These are phyloP conservation scores for Pogonocherus hispidulus DNA, from an alignment of 2,888 invertebrate genomes.

Conservation along the genomic window DNA sequence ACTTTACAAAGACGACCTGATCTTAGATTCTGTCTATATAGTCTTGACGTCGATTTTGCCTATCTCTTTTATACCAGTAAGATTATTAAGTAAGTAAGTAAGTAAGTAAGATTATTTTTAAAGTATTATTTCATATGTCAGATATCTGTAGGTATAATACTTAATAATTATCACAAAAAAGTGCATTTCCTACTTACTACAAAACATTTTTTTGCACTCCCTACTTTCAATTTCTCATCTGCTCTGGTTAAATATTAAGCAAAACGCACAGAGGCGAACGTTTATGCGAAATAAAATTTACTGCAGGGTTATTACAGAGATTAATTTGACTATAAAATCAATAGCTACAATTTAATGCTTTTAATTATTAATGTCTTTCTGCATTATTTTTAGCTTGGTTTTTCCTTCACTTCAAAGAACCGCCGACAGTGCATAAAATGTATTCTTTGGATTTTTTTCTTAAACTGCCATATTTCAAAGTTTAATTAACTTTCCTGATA, in stretches of 20 bases:
- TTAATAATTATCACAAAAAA: neutral
- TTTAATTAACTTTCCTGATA: slow-evolving; percentile 9
- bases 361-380: slow-evolving; percentile 31
- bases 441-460: slow-evolving; percentile 5
- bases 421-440: slow-evolving; percentile 16
- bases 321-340: slow-evolving; percentile 38
- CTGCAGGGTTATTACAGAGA: slow-evolving; percentile 24
- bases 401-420: slow-evolving; percentile 13
- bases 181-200: neutral
- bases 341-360: slow-evolving; percentile 35
- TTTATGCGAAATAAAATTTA: slow-evolving; percentile 36
- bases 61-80: no score
- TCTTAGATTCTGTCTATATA: no score
- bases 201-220: neutral
- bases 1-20: no score
- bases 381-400: slow-evolving; percentile 14
- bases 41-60: no score
- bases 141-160: no score
- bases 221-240: slow-evolving; percentile 36
- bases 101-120: no score
- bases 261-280: slow-evolving; percentile 20
- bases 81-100: no score
- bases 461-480: neutral
- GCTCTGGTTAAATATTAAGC: slow-evolving; percentile 48
- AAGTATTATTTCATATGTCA: no score